Conservation (phyloP, 2,888 invertebrate genomes). For the Drosophila atroscutellata region DNA sequence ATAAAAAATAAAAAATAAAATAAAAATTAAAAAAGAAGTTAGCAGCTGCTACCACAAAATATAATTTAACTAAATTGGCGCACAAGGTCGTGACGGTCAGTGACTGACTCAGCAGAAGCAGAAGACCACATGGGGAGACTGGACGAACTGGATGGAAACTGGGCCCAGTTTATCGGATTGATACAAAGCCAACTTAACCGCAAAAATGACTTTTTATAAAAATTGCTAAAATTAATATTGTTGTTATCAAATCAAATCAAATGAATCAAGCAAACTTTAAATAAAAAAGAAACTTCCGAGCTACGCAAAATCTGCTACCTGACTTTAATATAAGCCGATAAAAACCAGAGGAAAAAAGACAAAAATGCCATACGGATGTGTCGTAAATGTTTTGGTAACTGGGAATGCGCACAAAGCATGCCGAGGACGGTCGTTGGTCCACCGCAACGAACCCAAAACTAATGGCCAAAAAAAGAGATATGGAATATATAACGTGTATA, state of each 20-base stretch:
- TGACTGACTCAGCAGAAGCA: conserved; percentile 50
- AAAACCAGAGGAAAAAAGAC: conserved; percentile 26
- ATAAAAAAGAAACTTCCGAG: conserved; percentile 42
- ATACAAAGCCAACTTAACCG: conserved; percentile 4
- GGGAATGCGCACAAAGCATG: conserved; percentile 47
- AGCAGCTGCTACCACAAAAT: conserved; percentile 45
- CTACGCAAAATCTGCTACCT: conserved; percentile 58
- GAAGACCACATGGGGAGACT: conserved; percentile 30
- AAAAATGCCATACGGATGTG: conserved; percentile 64
- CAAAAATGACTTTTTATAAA: conserved; percentile 52
- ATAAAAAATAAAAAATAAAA: neutral
- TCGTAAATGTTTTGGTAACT: conserved; percentile 25
- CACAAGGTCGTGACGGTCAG: conserved; percentile 69
- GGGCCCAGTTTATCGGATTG: conserved; percentile 18
- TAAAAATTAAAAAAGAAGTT: conserved; percentile 4
- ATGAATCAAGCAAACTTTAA: conserved; percentile 41
- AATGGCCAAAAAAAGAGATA: conserved; percentile 17
- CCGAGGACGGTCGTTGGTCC: conserved; percentile 79
- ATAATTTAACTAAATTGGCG: conserved; percentile 66
- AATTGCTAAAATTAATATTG: neutral
- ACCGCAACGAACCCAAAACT: conserved; percentile 25
- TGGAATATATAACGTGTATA: conserved; percentile 15
- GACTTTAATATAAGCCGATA: conserved; percentile 24
- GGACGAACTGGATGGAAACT: conserved; percentile 42
- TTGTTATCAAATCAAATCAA: conserved; percentile 30